These are phyloP conservation scores for Acanthochromis polyacanthus DNA, from an alignment of 2,113 vertebrate species.

Conservation along the genomic window DNA sequence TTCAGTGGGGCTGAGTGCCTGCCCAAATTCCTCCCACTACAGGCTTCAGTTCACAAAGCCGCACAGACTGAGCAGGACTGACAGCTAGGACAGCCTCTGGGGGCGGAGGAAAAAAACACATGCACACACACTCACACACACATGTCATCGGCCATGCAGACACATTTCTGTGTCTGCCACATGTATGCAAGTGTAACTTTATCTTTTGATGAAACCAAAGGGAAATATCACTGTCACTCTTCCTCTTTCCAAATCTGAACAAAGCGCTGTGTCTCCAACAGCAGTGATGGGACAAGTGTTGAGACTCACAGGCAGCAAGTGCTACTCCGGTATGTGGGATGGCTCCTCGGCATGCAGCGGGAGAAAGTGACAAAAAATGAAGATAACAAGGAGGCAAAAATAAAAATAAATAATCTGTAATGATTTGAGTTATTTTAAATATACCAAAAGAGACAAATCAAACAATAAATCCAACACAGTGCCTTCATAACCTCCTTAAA, in stretches of 20 bases:
- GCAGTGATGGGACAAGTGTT: constrained; percentile 74
- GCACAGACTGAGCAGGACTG: constrained; percentile 68
- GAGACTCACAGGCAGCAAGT: constrained; percentile 84
- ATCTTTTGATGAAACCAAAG: constrained; percentile 61
- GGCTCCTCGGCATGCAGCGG: constrained; percentile 45
- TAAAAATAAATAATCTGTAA: not conserved
- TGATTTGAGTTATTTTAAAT: not conserved
- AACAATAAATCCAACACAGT: not conserved
- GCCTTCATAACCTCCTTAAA: not conserved
- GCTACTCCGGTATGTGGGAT: constrained; percentile 73
- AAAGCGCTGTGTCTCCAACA: constrained; percentile 52
- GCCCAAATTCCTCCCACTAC: constrained; percentile 81
- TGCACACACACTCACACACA: constrained; percentile 34
- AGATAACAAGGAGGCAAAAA: constrained; percentile 17
- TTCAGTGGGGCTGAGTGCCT: constrained; percentile 79
- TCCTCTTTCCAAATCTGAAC: constrained; percentile 34
- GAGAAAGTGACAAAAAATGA: constrained; percentile 34
- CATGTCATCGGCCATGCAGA: constrained; percentile 32
- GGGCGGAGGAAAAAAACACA: constrained; percentile 54
- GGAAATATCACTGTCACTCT: constrained; percentile 38
- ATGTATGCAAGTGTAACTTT: constrained; percentile 50
- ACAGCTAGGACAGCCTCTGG: constrained; percentile 71
- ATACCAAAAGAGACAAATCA: not conserved
- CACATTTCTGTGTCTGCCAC: constrained; percentile 49
- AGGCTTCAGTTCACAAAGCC: constrained; percentile 77